Evolutionary conservation across 2,113 vertebrate genomes (phyloP), one percentile per base, ranked within the genome.

Genomic region (Cervus canadensis): DNA sequence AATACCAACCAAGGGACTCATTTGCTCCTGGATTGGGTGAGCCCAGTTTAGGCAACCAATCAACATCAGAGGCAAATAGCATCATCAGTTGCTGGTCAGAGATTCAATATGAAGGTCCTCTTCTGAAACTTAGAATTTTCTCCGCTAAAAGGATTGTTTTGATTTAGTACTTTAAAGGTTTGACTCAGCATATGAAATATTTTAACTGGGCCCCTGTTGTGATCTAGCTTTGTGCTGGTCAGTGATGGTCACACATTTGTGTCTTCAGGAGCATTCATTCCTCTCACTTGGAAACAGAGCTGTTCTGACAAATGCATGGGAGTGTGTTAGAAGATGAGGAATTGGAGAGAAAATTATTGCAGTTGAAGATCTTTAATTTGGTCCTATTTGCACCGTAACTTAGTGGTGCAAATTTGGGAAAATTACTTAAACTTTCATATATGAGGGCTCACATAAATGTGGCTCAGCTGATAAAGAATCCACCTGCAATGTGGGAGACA

Each of bases 61-160:
- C 67, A 91, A 33, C 40, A 84, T 57, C 14, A 14, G 21, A 26
- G 1, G 1, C 17, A 1, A 10, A 3, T 0, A 19, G 26, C 57
- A 57, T 96, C 97, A 97, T 76, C 79, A 87, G 95, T 91, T 89
- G 60, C 36, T 54, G 15, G 96, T 54, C 91, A 97, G 86, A 93
- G 11, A 86, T 71, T 60, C 6, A 8, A 2, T 17, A 12, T 11
- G 48, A 76, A 67, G 30, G 50, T 54, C 26, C 43, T 71, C 43
- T 93, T 88, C 23, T 67, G 45, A 76, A 87, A 60, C 15, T 1
- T 74, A 76, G 23, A 30, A 30, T 60, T 76, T 81, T 54, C 21
- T 56, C 13, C 26, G 33, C 12, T 26, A 33, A 36, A 64, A 74
- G 3, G 7, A 28, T 23, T 16, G 28, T 21, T 88, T 82, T 15